Evolutionary conservation across 2,113 vertebrate genomes (phyloP), one percentile per base, ranked within the genome.

Genomic region (Steatornis caripensis): DNA sequence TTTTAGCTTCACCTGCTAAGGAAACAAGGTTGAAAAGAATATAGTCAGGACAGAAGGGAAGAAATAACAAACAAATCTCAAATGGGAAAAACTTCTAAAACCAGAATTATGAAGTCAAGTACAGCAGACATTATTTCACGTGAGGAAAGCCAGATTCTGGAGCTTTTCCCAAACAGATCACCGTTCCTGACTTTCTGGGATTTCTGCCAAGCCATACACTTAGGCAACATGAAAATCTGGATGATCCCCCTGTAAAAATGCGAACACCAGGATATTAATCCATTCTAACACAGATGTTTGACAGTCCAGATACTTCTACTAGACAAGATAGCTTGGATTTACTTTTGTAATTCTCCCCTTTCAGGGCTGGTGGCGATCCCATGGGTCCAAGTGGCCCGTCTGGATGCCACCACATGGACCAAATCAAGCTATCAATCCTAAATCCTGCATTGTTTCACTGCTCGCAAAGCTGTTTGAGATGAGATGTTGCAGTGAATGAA

Each of bases 191-290:
- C 79, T 94, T 96, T 85, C 85, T 88, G 93, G 79, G 83, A 93
- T 90, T 95, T 83, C 79, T 94, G 79, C 62, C 76, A 93, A 93
- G 34, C 85, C 43, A 84, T 17, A 62, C 22, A 46, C 75, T 64
- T 37, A 88, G 70, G 62, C 64, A 90, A 74, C 84, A 34, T 14
- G 64, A 94, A 95, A 93, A 89, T 85, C 93, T 85, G 87, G 90
- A 80, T 90, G 79, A 95, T 90, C 58, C 57, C 58, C 53, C 65
- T 54, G 68, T 83, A 77, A 88, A 91, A 96, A 94, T 1, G 10
- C 41, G 79, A 96, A 90, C 0, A 1, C 37, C 75, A 70, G 62
- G 87, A 77, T 66, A 82, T 85, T 85, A 89, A 96, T 93, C 78
- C 62, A 77, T 62, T 85, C 64, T 80, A 84, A 87, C 51, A 80